Evolutionary conservation across 2,888 invertebrate genomes (phyloP).

Genomic region (Crossocerus cetratus): DNA sequence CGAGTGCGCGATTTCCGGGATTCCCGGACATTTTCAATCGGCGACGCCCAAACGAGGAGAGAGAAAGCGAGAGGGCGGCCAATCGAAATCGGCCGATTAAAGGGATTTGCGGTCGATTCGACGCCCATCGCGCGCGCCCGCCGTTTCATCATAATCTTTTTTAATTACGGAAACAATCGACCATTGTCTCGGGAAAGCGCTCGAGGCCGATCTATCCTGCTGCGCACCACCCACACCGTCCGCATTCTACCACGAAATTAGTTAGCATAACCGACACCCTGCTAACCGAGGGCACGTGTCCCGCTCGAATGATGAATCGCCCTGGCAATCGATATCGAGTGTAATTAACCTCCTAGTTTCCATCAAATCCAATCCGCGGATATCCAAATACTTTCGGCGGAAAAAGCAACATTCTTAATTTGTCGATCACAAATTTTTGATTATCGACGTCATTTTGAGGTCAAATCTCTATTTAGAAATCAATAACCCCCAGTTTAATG

Average conservation of each 20-base stretch:
- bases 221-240: conserved; percentile 21
- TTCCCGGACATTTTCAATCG: conserved; percentile 29
- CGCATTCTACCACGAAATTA: background rate
- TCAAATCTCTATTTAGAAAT: too few relatives aligned
- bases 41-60: background rate
- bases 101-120: background rate
- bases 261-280: background rate
- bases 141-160: conserved; percentile 11
- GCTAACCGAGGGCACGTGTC: background rate
- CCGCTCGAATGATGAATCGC: background rate
- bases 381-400: too few relatives aligned
- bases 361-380: too few relatives aligned
- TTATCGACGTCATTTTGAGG: too few relatives aligned
- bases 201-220: conserved; percentile 20
- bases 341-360: background rate
- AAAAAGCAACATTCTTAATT: too few relatives aligned
- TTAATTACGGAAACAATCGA: conserved; percentile 4
- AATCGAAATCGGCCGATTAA: conserved; percentile 9
- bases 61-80: background rate
- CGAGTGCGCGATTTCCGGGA: conserved; percentile 32
- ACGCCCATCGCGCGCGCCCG: background rate
- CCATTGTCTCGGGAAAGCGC: background rate
- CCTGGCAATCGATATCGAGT: background rate
- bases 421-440: too few relatives aligned
- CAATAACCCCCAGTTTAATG: too few relatives aligned